Evolutionary conservation across 2,797 vertebrate genomes (phyloP).

Genomic region (Karalla daura): DNA sequence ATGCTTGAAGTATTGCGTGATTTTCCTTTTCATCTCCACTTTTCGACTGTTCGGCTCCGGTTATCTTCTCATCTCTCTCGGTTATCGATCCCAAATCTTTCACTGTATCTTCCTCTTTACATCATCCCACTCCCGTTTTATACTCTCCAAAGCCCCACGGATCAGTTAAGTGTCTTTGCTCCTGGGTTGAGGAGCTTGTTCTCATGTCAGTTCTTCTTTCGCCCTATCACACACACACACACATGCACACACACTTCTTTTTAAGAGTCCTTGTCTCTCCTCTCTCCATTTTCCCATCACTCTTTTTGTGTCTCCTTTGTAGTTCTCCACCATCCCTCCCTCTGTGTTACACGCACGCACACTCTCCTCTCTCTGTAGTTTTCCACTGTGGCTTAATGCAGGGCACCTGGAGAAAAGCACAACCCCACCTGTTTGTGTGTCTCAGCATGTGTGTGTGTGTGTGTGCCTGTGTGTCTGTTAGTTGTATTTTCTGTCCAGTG

Average conservation of each 20-base stretch:
- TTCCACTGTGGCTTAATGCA: slow-evolving; percentile 70
- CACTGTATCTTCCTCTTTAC: neutral
- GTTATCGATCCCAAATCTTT: slow-evolving; percentile 16
- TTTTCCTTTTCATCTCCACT: neutral
- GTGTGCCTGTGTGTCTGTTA: slow-evolving; percentile 7
- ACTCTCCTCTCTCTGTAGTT: slow-evolving; percentile 49
- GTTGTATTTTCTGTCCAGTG: slow-evolving; percentile 64
- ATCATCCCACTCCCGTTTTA: slow-evolving; percentile 12
- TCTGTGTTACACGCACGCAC: slow-evolving; percentile 19
- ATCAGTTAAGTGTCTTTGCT: slow-evolving; percentile 21
- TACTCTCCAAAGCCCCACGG: slow-evolving; percentile 11
- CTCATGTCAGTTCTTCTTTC: slow-evolving; percentile 40
- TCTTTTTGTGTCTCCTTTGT: slow-evolving; percentile 52
- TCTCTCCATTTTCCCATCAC: slow-evolving; percentile 24
- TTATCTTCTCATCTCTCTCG: neutral
- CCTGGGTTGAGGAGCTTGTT: slow-evolving; percentile 36
- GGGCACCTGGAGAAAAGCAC: slow-evolving; percentile 70
- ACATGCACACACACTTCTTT: slow-evolving; percentile 23
- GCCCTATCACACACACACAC: slow-evolving; percentile 43
- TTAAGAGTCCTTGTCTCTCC: slow-evolving; percentile 22
- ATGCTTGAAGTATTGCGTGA: neutral
- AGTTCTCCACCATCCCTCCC: slow-evolving; percentile 21
- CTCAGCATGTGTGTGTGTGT: slow-evolving; percentile 15
- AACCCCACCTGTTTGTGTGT: slow-evolving; percentile 70
- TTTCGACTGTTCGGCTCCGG: neutral